Base-by-base conservation (phyloP, 2,888 invertebrate species). In the Cephus sareptanus region DNA sequence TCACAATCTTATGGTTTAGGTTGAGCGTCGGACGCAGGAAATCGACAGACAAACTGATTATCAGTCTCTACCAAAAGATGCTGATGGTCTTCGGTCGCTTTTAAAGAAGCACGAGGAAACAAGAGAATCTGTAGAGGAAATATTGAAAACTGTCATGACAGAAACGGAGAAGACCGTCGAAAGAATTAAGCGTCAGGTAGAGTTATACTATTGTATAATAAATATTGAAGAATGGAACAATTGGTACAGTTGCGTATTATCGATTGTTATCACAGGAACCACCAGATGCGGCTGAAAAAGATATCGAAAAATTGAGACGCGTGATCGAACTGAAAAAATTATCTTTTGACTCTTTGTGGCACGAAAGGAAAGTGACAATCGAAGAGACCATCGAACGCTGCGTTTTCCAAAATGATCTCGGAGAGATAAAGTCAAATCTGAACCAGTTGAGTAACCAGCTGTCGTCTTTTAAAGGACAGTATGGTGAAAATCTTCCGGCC, bases 371-470 rank as follows among this genome's bases (percentile, higher is more conserved):
- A 2, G 92, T 92, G 37, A 92, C 93, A 78, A 89, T 95, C 74
- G 94, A 95, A 87, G 94, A 95, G 81, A 94, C 94, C 86, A 92
- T 93, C 74, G 94, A 95, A 85, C 91, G 94, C 79, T 94, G 94
- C 85, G 94, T 94, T 85, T 95, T 96, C 88, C 94, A 95, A 87
- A 93, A 94, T 79, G 96, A 96, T 89, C 92, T 96, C 56, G 92
- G 93, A 81, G 93, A 95, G 90, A 95, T 97, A 79, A 95, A 95
- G 89, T 93, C 93, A 34, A 95, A 95, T 88, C 92, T 97, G 79
- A 94, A 94, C 86, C 95, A 95, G 85, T 92, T 96, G 79, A 93
- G 93, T 83, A 91, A 92, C 76, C 95, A 96, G 88, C 91, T 96
- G 85, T 91, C 92, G 81, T 93, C 93, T 79, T 93, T 95, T 83